Percentiles rank a stretch among this genome's conserved stretches.
These are phyloP conservation scores for Drosophila neotestacea DNA, from an alignment of 2,888 invertebrate genomes.

Conservation along the genomic window DNA sequence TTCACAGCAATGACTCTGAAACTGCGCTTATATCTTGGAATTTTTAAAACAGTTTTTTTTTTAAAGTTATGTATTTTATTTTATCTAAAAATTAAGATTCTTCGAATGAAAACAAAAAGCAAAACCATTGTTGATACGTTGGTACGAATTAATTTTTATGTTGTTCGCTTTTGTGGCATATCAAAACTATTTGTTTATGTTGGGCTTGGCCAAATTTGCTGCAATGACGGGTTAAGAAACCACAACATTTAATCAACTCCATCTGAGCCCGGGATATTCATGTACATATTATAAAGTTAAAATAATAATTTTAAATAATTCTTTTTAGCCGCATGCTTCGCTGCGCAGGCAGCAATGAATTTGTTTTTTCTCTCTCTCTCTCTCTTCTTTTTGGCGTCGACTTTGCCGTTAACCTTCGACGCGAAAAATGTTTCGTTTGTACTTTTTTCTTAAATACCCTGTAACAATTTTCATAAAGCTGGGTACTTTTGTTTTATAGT, in stretches of 20 bases:
- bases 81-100: neutral
- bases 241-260: slow-evolving; percentile 40
- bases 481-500: neutral
- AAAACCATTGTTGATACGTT: neutral
- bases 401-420: slow-evolving; percentile 70
- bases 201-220: slow-evolving; percentile 27
- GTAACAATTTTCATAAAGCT: neutral
- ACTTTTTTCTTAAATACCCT: slow-evolving; percentile 35
- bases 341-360: slow-evolving; percentile 57
- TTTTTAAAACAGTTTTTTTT: neutral
- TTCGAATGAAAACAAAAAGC: neutral
- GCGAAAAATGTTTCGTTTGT: slow-evolving; percentile 58
- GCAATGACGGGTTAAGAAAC: slow-evolving; percentile 22
- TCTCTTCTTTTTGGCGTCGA: slow-evolving; percentile 45
- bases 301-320: slow-evolving; percentile 56
- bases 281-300: slow-evolving; percentile 43
- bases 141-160: neutral
- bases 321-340: slow-evolving; percentile 63
- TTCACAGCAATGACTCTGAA: neutral
- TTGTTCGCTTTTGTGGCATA: slow-evolving; percentile 14
- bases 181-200: slow-evolving; percentile 49
- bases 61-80: too few species aligned
- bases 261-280: slow-evolving; percentile 25
- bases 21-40: neutral
- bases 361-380: slow-evolving; percentile 18